A percentile compares a stretch with the other conserved stretches of the same genome.
Evolutionary conservation across 2,797 vertebrate species (phyloP).

Genomic region (Pseudopleuronectes americanus): DNA sequence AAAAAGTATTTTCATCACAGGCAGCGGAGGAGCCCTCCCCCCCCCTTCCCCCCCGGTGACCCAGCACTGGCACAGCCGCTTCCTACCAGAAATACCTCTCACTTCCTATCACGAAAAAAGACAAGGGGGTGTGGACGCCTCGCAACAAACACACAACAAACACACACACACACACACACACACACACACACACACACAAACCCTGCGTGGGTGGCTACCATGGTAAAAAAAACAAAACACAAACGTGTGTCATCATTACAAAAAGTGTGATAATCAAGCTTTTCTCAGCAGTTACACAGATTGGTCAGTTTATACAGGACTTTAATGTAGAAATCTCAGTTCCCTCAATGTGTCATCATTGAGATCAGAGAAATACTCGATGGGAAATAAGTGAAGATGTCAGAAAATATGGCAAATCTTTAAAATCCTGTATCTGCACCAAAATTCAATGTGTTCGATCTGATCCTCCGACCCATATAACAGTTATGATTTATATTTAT

Average conservation of each 20-base stretch:
- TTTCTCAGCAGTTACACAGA: no score
- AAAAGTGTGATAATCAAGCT: not conserved
- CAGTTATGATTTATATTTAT: no score
- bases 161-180: not conserved
- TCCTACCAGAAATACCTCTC: slow-evolving; percentile 52
- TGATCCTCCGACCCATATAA: no score
- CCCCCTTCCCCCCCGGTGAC: slow-evolving; percentile 58
- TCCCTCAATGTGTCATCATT: no score
- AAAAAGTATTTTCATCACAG: slow-evolving; percentile 45
- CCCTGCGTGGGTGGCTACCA: slow-evolving; percentile 21
- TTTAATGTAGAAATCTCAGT: no score
- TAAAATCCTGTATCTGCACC: no score
- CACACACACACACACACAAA: not conserved
- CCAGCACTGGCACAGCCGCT: slow-evolving; percentile 48
- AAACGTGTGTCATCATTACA: not conserved
- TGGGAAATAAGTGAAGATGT: no score
- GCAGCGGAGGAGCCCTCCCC: slow-evolving; percentile 29
- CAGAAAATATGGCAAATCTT: no score
- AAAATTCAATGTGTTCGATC: no score
- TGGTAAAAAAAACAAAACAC: slow-evolving; percentile 8
- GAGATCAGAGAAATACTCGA: no score
- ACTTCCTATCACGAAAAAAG: slow-evolving; percentile 45
- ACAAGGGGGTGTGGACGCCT: slow-evolving; percentile 10
- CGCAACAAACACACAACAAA: not conserved
- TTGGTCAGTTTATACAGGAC: no score